These are phyloP conservation scores for Triplophysa tibetana DNA, from an alignment of 2,113 vertebrate species.

Conservation along the genomic window DNA sequence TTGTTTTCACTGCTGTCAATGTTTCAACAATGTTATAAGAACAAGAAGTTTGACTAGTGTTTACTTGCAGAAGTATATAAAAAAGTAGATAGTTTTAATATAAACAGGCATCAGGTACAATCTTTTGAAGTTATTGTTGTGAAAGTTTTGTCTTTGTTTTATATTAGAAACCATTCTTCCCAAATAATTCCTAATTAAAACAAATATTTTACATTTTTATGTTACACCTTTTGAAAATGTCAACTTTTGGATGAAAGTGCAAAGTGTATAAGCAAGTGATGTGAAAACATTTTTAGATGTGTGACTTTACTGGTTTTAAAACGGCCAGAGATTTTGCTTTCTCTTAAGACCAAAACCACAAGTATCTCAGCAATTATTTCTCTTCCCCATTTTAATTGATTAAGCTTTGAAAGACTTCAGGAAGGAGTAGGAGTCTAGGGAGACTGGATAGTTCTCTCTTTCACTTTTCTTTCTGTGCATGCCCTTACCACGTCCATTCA, in stretches of 20 bases:
- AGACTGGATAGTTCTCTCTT: slow-evolving; percentile 54
- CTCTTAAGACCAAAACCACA: slow-evolving; percentile 29
- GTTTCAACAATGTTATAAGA: slow-evolving; percentile 62
- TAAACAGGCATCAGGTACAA: slow-evolving; percentile 43
- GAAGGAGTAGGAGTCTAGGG: slow-evolving; percentile 57
- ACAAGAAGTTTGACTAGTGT: slow-evolving; percentile 62
- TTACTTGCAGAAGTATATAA: slow-evolving; percentile 62
- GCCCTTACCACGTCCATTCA: slow-evolving; percentile 72
- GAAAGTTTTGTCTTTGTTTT: background rate
- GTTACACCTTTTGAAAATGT: background rate
- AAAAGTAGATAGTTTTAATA: slow-evolving; percentile 68
- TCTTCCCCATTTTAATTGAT: slow-evolving; percentile 60
- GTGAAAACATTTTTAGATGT: slow-evolving; percentile 66
- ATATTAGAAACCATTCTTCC: background rate
- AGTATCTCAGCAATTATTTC: slow-evolving; percentile 27
- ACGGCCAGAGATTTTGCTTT: slow-evolving; percentile 64
- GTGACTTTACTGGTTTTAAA: slow-evolving; percentile 64
- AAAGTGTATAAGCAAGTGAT: slow-evolving; percentile 34
- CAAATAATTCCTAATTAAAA: background rate
- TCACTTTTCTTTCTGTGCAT: slow-evolving; percentile 59
- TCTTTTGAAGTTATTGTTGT: background rate
- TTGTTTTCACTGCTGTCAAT: slow-evolving; percentile 65
- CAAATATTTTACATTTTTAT: too few relatives aligned
- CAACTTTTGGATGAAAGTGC: background rate
- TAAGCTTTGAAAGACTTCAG: slow-evolving; percentile 67